Conservation (phyloP, 2,113 vertebrate species). For the Sinocyclocheilus maitianheensis region DNA sequence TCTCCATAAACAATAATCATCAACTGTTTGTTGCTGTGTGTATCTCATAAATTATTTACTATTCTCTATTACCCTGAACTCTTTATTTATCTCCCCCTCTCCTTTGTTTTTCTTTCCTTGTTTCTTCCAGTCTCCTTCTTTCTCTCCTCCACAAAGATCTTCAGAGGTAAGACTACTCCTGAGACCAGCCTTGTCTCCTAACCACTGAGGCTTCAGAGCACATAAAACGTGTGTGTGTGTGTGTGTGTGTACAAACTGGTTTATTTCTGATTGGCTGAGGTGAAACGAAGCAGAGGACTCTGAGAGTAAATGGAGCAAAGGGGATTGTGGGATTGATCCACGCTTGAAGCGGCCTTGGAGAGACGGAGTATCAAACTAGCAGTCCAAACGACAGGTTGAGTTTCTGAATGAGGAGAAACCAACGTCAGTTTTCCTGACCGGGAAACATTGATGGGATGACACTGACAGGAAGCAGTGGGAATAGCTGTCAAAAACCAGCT, state of each 20-base stretch:
- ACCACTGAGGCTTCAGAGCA: conserved; percentile 39
- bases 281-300: conserved; percentile 41
- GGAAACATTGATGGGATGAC: conserved; percentile 22
- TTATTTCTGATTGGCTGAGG: conserved; percentile 32
- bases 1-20: conserved; percentile 33
- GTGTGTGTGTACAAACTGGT: conserved; percentile 16
- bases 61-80: not conserved
- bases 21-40: conserved; percentile 1
- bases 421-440: conserved; percentile 26
- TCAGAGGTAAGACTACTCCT: conserved; percentile 23
- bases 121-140: not conserved
- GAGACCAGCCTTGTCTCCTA: conserved; percentile 41
- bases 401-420: conserved; percentile 2
- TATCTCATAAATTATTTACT: not conserved
- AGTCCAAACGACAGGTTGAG: conserved; percentile 25
- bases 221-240: conserved; percentile 9
- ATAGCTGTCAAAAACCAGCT: conserved; percentile 25
- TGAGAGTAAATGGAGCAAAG: conserved; percentile 33
- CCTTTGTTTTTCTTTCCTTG: not conserved
- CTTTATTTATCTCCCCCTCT: not conserved
- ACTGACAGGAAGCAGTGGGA: conserved; percentile 15
- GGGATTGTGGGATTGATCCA: conserved; percentile 34
- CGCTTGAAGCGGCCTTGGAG: not conserved
- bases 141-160: conserved; percentile 30
- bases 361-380: not conserved